These are phyloP conservation scores for Lates japonicus DNA, from an alignment of 2,797 vertebrate genomes.

Conservation along the genomic window DNA sequence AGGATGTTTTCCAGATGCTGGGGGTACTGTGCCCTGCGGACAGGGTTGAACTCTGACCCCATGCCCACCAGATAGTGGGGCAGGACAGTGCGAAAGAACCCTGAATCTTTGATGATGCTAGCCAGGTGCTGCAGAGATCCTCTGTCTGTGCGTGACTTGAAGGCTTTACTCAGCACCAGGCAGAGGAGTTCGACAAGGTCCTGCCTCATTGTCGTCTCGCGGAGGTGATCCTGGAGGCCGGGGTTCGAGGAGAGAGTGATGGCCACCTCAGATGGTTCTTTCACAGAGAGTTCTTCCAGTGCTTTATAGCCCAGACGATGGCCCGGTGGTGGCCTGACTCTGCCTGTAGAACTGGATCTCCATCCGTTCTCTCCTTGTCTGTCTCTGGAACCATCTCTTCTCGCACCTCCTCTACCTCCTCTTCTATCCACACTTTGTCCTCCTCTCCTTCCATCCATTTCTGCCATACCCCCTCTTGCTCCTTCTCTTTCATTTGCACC, in stretches of 20 bases:
- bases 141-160: slow-evolving; percentile 85
- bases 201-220: slow-evolving; percentile 81
- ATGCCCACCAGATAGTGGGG: slow-evolving; percentile 88
- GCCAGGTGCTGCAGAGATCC: slow-evolving; percentile 88
- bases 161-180: slow-evolving; percentile 89
- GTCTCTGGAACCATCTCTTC: slow-evolving; percentile 32
- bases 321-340: slow-evolving; percentile 51
- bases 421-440: slow-evolving; percentile 18
- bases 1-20: slow-evolving; percentile 89
- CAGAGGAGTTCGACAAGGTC: slow-evolving; percentile 89
- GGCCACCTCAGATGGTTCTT: slow-evolving; percentile 90
- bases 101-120: slow-evolving; percentile 89
- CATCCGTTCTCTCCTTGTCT: slow-evolving; percentile 20
- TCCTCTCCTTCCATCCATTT: slow-evolving; percentile 19
- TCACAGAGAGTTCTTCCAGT: slow-evolving; percentile 87
- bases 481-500: slow-evolving; percentile 10
- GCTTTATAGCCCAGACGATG: slow-evolving; percentile 85
- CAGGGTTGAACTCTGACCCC: slow-evolving; percentile 80
- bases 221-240: slow-evolving; percentile 83
- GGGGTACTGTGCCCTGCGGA: slow-evolving; percentile 85
- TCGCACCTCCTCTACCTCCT: slow-evolving; percentile 16
- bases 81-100: slow-evolving; percentile 88
- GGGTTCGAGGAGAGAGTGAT: slow-evolving; percentile 87
- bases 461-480: not conserved
- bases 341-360: slow-evolving; percentile 36